Base-by-base conservation (phyloP, 1,140 invertebrate species). In the Hypothenemus hampei region DNA sequence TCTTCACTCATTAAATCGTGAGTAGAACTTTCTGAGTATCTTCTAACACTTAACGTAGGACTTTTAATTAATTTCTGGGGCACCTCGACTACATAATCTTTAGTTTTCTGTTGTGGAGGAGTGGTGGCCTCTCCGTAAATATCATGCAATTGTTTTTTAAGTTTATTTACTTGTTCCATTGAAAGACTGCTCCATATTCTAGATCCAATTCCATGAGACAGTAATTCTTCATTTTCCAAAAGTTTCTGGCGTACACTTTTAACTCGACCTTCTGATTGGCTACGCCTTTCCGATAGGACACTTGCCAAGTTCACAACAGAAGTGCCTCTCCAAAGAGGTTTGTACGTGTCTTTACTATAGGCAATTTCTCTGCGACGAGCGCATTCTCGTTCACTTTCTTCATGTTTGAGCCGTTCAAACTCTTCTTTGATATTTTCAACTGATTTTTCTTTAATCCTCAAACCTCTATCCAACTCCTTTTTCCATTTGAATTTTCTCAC, bases 141-240 rank as follows among this genome's bases (percentile, higher is more conserved):
- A 60, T 90, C 86, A 59, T 84, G 86, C 4, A 92, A 67, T 63
- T 91, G 89, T 64, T 80, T 82, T 69, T 89, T 90, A 23, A 92
- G 75, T 18, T 83, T 84, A 63, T 81, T 86, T 0, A 92, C 84
- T 73, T 92, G 89, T 60, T 92, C 88, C 70, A 86, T 81, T 1
- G 88, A 88, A 33, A 92, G 72, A 65, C 88, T 91, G 63, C 87
- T 91, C 79, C 89, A 90, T 24, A 90, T 77, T 41, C 84, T 80
- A 61, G 79, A 85, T 24, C 85, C 86, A 16, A 88, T 77, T 0
- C 81, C 81, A 29, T 80, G 75, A 61, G 73, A 78, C 49, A 76
- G 71, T 2, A 77, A 39, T 21, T 45, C 55, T 43, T 69, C 61
- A 2, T 55, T 48, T 16, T 62, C 59, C 8, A 58, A 24, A 21